These are phyloP conservation scores for Microcebus murinus DNA, from an alignment of 2,113 vertebrate species.

Conservation along the genomic window DNA sequence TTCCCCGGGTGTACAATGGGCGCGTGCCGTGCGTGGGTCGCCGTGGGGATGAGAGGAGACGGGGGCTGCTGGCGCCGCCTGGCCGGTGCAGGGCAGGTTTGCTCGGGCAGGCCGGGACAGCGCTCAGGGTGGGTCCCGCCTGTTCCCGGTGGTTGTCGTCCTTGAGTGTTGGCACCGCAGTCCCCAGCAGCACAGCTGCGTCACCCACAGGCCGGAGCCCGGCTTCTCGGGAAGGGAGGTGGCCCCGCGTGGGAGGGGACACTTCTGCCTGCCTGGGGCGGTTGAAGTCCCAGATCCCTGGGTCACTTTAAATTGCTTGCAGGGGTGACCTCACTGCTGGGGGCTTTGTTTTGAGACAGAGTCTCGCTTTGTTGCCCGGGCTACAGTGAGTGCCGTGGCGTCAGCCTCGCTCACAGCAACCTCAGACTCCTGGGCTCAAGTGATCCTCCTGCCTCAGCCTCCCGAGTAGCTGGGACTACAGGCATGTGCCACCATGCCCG, in stretches of 20 bases:
- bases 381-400: too few species aligned
- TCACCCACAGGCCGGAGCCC: not conserved
- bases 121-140: not conserved
- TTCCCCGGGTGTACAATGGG: not conserved
- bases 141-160: not conserved
- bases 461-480: too few species aligned
- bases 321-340: not conserved
- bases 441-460: too few species aligned
- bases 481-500: too few species aligned
- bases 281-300: not conserved
- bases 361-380: too few species aligned
- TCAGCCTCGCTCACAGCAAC: too few species aligned
- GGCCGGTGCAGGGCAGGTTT: not conserved
- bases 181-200: not conserved
- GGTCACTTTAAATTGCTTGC: not conserved
- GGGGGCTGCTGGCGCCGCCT: fast-evolving
- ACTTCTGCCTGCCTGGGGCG: constrained; percentile 50
- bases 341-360: too few species aligned
- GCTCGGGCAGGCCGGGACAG: not conserved
- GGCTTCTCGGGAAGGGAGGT: constrained; percentile 25
- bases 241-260: not conserved
- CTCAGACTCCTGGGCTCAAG: too few species aligned
- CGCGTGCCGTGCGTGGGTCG: not conserved
- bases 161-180: not conserved
- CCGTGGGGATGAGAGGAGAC: not conserved